Evolutionary conservation across 92 coral and sea anemone species (phyloP), one percentile per base, ranked within the genome.

Genomic region (Diadumene lineata): DNA sequence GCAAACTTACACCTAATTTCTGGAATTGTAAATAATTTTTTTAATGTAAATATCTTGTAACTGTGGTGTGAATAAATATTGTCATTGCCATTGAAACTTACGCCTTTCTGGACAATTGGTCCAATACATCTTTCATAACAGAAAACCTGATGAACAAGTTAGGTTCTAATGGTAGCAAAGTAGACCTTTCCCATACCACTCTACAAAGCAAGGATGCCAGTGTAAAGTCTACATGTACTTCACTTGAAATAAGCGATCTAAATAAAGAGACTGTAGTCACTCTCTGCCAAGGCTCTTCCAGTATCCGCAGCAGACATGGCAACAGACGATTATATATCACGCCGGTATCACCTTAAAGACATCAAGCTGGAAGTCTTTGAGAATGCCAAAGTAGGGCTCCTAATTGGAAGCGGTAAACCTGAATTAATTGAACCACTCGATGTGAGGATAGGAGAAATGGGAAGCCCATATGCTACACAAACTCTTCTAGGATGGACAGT

Each of bases 401-500:
- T 78, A 56, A 78, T 78, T 21, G 77, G 83, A 48, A 69, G 69
- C 24, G 71, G 69, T 50, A 65, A 68, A 7, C 83, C 83, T 18
- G 68, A 57, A 34, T 60, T 74, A 26, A 76, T 79, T 11, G 50
- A 2, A 34, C 77, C 83, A 58, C 43, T n/a, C 34, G 83, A 79
- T 58, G 44, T 79, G 29, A 1, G 68, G 50, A 57, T 64, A 69
- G 70, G 83, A 19, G 25, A 57, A 70, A 56, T 1, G 13, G 77
- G 83, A 23, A 75, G 85, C 0, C 85, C 85, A 0, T 80, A 74
- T 28, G 82, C 85, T 1, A 85, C 82, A 1, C 50, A 79, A 80
- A 80, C 85, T 10, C 21, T 62, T 21, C 44, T 85, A 0, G 89
- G 82, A 2, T 85, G 85, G 89, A 84, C 75, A 0, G 43, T 85